These are phyloP conservation scores for Sphaerodactylus townsendi DNA, from an alignment of 2,113 vertebrate genomes.

Conservation along the genomic window DNA sequence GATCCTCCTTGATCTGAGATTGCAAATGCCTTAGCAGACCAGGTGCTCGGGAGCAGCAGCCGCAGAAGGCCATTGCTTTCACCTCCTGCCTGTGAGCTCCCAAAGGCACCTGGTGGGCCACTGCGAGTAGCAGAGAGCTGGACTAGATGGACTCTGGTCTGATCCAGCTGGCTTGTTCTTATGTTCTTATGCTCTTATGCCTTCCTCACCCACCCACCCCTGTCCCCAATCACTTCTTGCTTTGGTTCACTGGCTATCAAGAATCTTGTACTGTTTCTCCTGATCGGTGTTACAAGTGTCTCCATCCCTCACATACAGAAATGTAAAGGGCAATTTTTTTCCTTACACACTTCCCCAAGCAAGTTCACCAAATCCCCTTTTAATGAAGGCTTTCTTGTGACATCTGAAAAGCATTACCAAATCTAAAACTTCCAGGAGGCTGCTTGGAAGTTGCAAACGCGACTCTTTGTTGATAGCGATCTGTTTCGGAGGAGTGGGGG, in stretches of 20 bases:
- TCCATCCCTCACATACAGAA: background rate
- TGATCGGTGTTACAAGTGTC: background rate
- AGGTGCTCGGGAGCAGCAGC: too few species aligned
- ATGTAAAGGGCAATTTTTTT: background rate
- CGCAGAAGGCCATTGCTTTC: too few species aligned
- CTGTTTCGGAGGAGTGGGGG: background rate
- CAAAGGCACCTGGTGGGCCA: too few species aligned
- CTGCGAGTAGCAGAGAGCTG: too few species aligned
- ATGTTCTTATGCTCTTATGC: too few species aligned
- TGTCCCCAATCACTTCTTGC: background rate
- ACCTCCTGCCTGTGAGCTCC: too few species aligned
- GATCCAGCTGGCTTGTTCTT: too few species aligned
- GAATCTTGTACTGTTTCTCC: background rate
- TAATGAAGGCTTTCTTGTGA: background rate
- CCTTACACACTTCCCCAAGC: background rate
- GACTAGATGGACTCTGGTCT: too few species aligned
- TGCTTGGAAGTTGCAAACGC: background rate
- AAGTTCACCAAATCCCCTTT: constrained; percentile 5
- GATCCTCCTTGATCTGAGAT: too few species aligned
- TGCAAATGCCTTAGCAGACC: too few species aligned
- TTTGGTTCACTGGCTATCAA: background rate
- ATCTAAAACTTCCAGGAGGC: background rate
- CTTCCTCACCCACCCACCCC: too few species aligned
- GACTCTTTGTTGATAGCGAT: background rate
- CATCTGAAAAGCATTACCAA: background rate